These are phyloP conservation scores for Dexiosoma caninum DNA, from an alignment of 2,888 invertebrate species.

Conservation along the genomic window DNA sequence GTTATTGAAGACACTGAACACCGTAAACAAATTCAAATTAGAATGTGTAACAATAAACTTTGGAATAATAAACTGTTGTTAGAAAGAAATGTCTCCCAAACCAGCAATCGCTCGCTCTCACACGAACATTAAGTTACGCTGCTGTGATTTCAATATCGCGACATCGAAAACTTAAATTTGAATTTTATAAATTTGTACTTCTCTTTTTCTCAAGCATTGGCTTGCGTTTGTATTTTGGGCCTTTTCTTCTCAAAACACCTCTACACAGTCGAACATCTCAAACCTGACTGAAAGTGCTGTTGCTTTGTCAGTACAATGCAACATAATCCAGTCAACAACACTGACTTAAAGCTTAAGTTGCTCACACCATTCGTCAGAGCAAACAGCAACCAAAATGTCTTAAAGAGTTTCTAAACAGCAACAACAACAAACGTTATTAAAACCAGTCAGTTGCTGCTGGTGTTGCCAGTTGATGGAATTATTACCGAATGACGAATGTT, in stretches of 20 bases:
- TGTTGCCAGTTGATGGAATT: no score
- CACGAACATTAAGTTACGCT: background rate
- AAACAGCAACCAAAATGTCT: background rate
- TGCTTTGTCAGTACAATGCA: background rate
- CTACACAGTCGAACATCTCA: slow-evolving; percentile 58
- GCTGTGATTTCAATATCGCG: background rate
- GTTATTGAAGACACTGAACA: slow-evolving; percentile 11
- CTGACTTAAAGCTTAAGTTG: slow-evolving; percentile 24
- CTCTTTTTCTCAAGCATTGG: background rate
- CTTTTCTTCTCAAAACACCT: slow-evolving; percentile 32
- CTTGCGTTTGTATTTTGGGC: background rate
- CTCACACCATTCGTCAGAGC: background rate
- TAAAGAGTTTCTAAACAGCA: background rate
- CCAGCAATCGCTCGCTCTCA: background rate
- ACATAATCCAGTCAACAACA: background rate
- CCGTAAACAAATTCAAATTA: slow-evolving; percentile 17
- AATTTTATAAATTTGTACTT: slow-evolving; percentile 14
- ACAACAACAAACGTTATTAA: background rate
- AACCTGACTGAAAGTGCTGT: slow-evolving; percentile 51
- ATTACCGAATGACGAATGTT: no score
- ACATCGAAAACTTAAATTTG: slow-evolving; percentile 14
- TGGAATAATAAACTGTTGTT: no score
- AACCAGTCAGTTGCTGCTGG: background rate
- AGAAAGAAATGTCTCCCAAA: no score
- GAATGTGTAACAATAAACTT: background rate